Evolutionary conservation across 2,888 invertebrate species (phyloP).

Genomic region (Polymixis lichenea): DNA sequence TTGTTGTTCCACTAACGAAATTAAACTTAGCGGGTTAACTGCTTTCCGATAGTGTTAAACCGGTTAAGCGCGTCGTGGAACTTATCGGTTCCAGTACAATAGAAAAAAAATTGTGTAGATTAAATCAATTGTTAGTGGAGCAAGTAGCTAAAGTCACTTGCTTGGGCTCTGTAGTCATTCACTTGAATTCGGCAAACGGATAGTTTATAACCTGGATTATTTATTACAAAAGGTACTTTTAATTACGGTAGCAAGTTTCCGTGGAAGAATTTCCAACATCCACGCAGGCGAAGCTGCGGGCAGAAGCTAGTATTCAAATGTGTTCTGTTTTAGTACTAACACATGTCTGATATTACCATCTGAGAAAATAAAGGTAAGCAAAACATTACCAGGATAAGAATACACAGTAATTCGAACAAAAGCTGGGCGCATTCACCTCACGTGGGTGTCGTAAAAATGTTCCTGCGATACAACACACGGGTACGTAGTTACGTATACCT

Average conservation of each 20-base stretch:
- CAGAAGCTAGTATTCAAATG: not conserved
- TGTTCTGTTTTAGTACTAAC: conserved; percentile 9
- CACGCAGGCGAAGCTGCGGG: too few relatives aligned
- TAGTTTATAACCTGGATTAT: too few relatives aligned
- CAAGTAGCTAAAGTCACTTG: not conserved
- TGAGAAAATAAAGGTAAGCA: conserved; percentile 45
- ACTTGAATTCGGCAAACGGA: too few relatives aligned
- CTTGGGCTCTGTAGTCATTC: too few relatives aligned
- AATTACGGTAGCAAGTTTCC: too few relatives aligned
- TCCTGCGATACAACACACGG: conserved; percentile 20
- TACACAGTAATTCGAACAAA: conserved; percentile 57
- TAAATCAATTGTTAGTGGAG: conserved; percentile 3
- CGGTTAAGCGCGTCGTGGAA: too few relatives aligned
- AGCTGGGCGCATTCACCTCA: conserved; percentile 60
- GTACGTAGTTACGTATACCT: not conserved
- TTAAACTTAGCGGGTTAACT: conserved; percentile 4
- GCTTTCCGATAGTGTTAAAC: conserved; percentile 5
- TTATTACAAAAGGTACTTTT: too few relatives aligned
- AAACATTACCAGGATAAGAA: conserved; percentile 53
- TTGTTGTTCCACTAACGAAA: conserved; percentile 22
- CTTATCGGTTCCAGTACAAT: too few relatives aligned
- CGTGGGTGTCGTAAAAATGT: conserved; percentile 58
- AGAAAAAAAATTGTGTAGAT: too few relatives aligned
- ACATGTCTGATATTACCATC: conserved; percentile 5
- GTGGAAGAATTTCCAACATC: too few relatives aligned